These are phyloP conservation scores for Xenopus laevis DNA, from an alignment of 2,113 vertebrate species.

Conservation along the genomic window DNA sequence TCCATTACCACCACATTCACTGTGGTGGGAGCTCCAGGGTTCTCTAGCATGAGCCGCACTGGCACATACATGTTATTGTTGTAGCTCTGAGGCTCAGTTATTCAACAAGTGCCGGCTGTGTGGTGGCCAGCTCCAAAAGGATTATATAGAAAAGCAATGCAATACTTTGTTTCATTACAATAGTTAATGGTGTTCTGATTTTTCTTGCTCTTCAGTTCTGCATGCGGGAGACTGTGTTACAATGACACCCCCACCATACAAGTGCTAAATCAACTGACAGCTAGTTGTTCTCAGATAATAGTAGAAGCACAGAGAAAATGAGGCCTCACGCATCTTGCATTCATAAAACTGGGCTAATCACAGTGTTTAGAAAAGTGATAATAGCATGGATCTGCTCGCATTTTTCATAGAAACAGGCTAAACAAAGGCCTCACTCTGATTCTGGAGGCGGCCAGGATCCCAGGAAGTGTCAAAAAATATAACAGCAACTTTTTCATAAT, in stretches of 20 bases:
- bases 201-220: not conserved
- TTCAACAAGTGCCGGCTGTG: no score
- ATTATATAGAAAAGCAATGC: no score
- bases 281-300: slow-evolving; percentile 3
- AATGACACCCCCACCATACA: not conserved
- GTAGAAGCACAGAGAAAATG: not conserved
- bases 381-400: not conserved
- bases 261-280: not conserved
- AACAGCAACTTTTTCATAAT: not conserved
- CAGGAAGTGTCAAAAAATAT: not conserved
- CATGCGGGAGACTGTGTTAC: not conserved
- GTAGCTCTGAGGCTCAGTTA: no score
- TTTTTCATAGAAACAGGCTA: not conserved
- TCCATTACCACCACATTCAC: no score
- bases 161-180: no score
- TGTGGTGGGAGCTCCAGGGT: no score
- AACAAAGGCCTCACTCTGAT: slow-evolving; percentile 1
- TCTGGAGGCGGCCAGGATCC: not conserved
- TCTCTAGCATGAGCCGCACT: no score
- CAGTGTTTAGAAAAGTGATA: slow-evolving; percentile 3
- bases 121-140: no score
- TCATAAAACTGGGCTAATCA: slow-evolving; percentile 6
- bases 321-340: not conserved
- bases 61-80: no score
- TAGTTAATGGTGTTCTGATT: slow-evolving; percentile 1